Evolutionary conservation across 2,113 vertebrate species (phyloP), one percentile per base, ranked within the genome.

Genomic region (Lasiurus borealis): DNA sequence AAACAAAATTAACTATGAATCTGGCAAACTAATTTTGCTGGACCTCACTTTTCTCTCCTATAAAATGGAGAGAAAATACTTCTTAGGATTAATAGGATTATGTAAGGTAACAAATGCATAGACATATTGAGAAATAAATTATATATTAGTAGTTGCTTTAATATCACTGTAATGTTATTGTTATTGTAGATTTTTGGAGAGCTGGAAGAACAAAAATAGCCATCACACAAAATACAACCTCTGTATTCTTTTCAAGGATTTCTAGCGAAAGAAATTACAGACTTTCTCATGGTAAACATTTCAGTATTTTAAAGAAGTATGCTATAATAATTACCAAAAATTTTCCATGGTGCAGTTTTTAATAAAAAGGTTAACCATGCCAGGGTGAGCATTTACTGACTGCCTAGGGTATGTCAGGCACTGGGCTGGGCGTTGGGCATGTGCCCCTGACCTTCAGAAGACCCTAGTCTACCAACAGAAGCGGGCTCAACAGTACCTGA

Each of bases 261-360:
- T 59, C 25, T 21, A 94, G 18, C 80, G 44, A 10, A 93, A 68
- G 54, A 95, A 91, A 91, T 73, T 84, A 50, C 29, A 64, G 75
- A 91, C 8, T 7, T 72, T 57, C 57, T 48, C 64, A 83, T 2
- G 52, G 34, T 34, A 19, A 95, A 40, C 9, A 59, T 34, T 76
- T 71, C 29, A 88, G 29, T 40, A 64, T 19, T 85, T 36, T 66
- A 90, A 66, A 75, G 44, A 94, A 84, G 23, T 48, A 80, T 48
- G 31, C 21, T 21, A 78, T 14, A 81, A 50, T 68, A 94, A 86
- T 71, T 54, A 75, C 12, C 27, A 62, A 85, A 85, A 64, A 5
- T 64, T 83, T 77, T 66, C 36, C 27, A 62, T 15, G 16, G 52
- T 48, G 7, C 5, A 62, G 46, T 59, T 52, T 81, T 40, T 29